phyloP scores from a whole-genome alignment of 2,797 vertebrate species.

The Uromys caudimaculatus region DNA sequence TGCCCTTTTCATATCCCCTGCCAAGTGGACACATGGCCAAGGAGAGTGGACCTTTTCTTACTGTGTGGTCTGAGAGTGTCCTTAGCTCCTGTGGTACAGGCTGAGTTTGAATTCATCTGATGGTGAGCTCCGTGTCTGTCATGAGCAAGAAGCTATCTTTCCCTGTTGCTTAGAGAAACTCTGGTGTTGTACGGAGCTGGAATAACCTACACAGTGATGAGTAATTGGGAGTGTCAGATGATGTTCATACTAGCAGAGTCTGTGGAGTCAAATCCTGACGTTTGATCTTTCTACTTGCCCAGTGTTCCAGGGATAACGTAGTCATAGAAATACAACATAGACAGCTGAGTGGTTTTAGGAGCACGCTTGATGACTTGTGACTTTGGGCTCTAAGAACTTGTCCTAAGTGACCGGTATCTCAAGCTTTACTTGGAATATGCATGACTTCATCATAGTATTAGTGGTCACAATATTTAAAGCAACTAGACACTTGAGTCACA shows the following conservation, averaged over 20 bases:
- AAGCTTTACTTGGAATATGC: rapidly evolving
- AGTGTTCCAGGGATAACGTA: not conserved
- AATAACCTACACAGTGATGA: not conserved
- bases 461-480: not conserved
- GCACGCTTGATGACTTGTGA: not conserved
- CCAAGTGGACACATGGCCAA: not conserved
- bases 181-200: not conserved
- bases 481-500: not conserved
- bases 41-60: not conserved
- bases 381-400: not conserved
- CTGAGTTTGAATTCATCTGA: not conserved
- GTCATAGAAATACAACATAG: not conserved
- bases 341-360: not conserved
- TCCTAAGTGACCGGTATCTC: too few relatives aligned
- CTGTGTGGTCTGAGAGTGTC: not conserved
- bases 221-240: not conserved
- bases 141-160: not conserved
- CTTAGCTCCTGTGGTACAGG: not conserved
- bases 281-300: not conserved
- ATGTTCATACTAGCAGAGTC: not conserved
- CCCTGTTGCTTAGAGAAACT: not conserved
- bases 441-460: not conserved
- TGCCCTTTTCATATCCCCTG: not conserved
- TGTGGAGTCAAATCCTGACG: not conserved
- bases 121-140: not conserved